Conservation (phyloP, 2,113 vertebrate genomes). For the Pteruthius melanotis region DNA sequence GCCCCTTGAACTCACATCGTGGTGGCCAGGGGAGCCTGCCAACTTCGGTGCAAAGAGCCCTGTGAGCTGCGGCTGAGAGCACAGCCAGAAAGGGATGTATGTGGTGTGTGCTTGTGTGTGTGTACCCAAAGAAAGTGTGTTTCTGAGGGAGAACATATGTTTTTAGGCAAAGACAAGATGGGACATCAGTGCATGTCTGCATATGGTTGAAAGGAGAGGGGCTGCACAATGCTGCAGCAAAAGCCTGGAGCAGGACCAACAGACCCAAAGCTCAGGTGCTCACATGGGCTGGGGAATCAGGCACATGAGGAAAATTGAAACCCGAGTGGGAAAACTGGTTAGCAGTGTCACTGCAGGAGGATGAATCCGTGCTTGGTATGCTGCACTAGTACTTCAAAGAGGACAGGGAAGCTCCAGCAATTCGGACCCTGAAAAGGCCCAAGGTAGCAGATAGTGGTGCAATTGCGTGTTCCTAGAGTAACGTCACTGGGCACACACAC, state of each 20-base stretch:
- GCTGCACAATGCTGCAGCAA: accelerated
- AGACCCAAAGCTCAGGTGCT: background rate
- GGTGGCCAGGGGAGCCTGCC: background rate
- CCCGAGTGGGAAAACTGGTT: background rate
- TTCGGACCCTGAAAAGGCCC: background rate
- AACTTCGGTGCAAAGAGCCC: background rate
- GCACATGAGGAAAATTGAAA: background rate
- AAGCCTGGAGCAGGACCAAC: background rate
- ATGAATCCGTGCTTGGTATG: accelerated
- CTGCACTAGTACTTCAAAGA: background rate
- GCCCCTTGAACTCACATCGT: background rate
- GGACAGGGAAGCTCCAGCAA: background rate
- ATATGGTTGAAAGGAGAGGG: background rate
- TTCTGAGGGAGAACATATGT: accelerated
- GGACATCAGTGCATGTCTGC: too few species aligned
- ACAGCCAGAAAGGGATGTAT: background rate
- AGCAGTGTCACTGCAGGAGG: background rate
- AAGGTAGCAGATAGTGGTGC: background rate
- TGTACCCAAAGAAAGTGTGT: background rate
- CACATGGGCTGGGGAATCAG: background rate
- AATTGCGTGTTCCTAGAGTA: background rate
- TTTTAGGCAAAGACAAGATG: background rate
- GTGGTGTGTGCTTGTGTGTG: background rate
- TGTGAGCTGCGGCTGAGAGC: background rate
- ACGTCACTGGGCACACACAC: accelerated